Percentiles rank a stretch among this genome's conserved stretches.
Conservation (phyloP, 2,113 vertebrate genomes). For the Pterocles gutturalis region DNA sequence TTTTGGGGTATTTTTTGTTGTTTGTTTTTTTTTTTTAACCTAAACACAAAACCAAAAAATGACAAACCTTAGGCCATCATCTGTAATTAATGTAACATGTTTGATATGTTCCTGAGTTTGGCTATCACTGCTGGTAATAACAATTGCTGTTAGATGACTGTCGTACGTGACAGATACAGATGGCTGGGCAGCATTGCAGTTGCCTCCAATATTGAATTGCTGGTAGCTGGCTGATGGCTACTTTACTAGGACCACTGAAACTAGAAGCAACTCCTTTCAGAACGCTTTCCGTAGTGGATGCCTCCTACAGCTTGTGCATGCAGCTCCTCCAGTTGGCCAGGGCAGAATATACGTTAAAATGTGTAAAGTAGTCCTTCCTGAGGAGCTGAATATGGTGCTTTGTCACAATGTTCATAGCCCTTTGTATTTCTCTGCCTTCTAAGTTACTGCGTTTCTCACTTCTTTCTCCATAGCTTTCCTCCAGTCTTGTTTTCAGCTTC, state of each 20-base stretch:
- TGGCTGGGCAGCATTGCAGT: background rate
- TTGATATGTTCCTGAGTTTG: background rate
- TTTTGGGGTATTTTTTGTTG: background rate
- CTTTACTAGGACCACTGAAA: background rate
- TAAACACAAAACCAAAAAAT: background rate
- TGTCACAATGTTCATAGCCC: background rate
- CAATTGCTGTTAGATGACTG: background rate
- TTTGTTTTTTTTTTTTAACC: too few species aligned
- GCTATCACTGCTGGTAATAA: background rate
- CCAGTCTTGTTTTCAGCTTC: background rate
- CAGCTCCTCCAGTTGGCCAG: background rate
- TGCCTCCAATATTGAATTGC: background rate
- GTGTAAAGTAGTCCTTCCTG: background rate
- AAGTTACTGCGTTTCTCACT: background rate
- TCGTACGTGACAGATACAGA: background rate
- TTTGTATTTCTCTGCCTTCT: background rate
- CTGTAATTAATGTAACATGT: background rate
- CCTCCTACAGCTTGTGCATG: background rate
- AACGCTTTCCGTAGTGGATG: background rate
- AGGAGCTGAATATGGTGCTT: background rate
- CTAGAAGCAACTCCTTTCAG: background rate
- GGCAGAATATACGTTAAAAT: background rate
- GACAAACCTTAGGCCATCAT: too few species aligned
- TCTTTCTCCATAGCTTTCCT: background rate
- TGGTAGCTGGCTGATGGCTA: background rate